Base-by-base conservation (phyloP, 2,113 vertebrate genomes). In the Pollimyrus isidori region DNA sequence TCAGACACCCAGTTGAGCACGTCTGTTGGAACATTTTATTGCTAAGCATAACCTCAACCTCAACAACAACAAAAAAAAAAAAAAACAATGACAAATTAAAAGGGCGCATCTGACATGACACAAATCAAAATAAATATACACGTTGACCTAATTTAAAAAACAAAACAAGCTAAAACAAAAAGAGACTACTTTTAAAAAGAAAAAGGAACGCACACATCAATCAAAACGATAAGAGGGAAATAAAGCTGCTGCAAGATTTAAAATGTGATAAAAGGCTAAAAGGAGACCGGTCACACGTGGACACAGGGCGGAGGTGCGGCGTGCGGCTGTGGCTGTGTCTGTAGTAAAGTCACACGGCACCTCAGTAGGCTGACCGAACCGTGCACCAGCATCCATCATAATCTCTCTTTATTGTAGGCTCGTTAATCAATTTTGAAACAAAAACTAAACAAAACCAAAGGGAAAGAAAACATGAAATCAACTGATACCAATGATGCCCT, bases 31-130 rank as follows among this genome's bases (percentile, higher is more conserved):
- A 97, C 96, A 97, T 97, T 98, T 98, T 98, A 98, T 98, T 98
- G 97, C 96, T 97, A 97, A 97, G 97, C 97, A 97, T 96, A 97
- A 96, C 96, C 96, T 97, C 96, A 95, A 97, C 96, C 96, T 93
- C 97, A 96, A 97, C 95, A 95, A 92, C 97, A 96, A 97, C 95
- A 95, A 92, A 93, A 94, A 96, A 92, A 93, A 94, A 96, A 65
- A 42, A 80, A 42, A 80, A 19, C 30, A 19, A 80, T 42, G 73
- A 80, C 30, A 80, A 80, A 80, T 80, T 80, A 80, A 39, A 76
- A 58, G 30, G 30, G 69, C 35, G 69, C 35, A 19, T 39, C 69
- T 39, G 69, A 95, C 95, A 97, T 39, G 69, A 95, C 95, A 97
- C 96, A 96, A 97, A 92, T 90, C 89, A 94, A 95, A 97, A 96